Percentiles rank a stretch among this genome's conserved stretches.
Conservation (phyloP, 2,888 invertebrate genomes). For the Osedax frankpressi region DNA sequence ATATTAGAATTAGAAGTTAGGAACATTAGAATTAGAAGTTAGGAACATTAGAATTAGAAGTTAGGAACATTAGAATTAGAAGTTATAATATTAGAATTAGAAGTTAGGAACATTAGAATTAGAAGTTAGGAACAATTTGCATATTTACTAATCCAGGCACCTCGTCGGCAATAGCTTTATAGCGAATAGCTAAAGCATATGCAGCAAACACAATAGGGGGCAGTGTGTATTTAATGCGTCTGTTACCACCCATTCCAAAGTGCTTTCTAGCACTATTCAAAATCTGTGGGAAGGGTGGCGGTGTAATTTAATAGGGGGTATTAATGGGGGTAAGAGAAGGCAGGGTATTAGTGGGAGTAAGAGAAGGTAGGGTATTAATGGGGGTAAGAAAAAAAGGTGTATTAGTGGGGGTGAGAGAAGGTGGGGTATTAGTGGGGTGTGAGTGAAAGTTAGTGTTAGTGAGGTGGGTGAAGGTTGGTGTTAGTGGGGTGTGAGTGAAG, state of each 20-base stretch:
- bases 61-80: background rate
- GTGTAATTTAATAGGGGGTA: constrained; percentile 40
- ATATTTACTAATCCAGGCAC: background rate
- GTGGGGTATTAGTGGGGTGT: too few species aligned
- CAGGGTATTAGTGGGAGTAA: too few species aligned
- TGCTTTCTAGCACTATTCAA: constrained; percentile 75
- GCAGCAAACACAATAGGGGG: constrained; percentile 90
- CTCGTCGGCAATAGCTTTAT: constrained; percentile 53
- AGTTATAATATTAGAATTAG: background rate
- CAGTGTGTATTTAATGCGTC: constrained; percentile 74
- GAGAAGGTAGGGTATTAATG: too few species aligned
- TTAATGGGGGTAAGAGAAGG: background rate
- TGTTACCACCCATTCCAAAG: constrained; percentile 75
- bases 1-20: background rate
- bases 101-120: background rate
- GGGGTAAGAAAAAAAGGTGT: too few species aligned
- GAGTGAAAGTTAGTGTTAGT: too few species aligned
- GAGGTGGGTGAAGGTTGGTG: too few species aligned
- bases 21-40: background rate
- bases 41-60: too few species aligned
- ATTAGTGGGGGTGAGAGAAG: too few species aligned
- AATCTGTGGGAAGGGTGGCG: constrained; percentile 59
- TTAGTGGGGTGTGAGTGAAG: too few species aligned
- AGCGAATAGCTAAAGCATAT: constrained; percentile 65
- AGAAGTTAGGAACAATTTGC: too few species aligned